Evolutionary conservation across 35 echinoderm and acorn worm genomes (phyloP).

Genomic region (Ptychodera flava): DNA sequence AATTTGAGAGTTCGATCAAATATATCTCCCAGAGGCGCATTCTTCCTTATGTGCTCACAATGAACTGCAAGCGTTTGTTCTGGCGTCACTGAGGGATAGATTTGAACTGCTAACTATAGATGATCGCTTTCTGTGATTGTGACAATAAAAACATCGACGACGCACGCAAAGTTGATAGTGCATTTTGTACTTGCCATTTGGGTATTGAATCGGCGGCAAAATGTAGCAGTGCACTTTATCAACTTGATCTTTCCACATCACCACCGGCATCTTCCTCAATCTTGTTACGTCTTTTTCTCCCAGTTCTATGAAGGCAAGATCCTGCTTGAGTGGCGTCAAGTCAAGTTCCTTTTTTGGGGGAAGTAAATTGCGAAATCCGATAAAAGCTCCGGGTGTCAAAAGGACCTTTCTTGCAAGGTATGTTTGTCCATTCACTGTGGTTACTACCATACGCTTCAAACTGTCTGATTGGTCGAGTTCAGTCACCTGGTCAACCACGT

Average conservation of each 20-base stretch:
- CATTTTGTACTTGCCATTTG: slow-evolving; percentile 75
- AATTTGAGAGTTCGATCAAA: too few relatives aligned
- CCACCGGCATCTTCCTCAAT: slow-evolving; percentile 63
- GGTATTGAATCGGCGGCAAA: slow-evolving; percentile 77
- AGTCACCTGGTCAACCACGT: background rate
- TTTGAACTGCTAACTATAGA: too few relatives aligned
- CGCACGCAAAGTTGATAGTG: too few relatives aligned
- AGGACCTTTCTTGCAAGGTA: slow-evolving; percentile 45
- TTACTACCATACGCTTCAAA: background rate
- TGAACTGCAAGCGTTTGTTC: too few relatives aligned
- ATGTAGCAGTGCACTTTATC: slow-evolving; percentile 39
- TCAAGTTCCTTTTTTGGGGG: slow-evolving; percentile 26
- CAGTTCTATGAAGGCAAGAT: slow-evolving; percentile 37
- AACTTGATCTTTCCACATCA: background rate
- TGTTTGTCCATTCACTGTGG: slow-evolving; percentile 11
- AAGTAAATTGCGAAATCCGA: slow-evolving; percentile 48
- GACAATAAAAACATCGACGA: too few relatives aligned
- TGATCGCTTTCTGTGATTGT: too few relatives aligned
- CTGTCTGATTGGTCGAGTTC: background rate
- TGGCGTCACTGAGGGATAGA: too few relatives aligned
- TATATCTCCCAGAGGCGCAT: too few relatives aligned
- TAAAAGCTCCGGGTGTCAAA: slow-evolving; percentile 69
- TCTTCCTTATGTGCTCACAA: too few relatives aligned
- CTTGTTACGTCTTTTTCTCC: slow-evolving; percentile 29
- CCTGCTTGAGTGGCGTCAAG: slow-evolving; percentile 15